Percentiles rank a stretch among this genome's conserved stretches.
Conservation (phyloP, 2,113 vertebrate genomes). For the Cryptoleucopteryx plumbea region DNA sequence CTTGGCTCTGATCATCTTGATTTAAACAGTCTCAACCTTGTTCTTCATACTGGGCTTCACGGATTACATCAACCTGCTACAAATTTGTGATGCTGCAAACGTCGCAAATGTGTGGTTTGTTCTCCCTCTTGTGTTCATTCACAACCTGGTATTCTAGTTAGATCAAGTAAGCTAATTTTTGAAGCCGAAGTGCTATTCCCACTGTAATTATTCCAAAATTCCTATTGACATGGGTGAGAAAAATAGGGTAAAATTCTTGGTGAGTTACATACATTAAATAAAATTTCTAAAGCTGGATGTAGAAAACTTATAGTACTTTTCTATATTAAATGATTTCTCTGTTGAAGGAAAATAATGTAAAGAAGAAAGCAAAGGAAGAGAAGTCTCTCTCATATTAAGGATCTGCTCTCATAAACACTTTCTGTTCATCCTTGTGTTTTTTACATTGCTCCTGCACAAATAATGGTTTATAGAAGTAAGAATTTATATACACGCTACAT, state of each 20-base stretch:
- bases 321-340: not conserved
- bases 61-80: not conserved
- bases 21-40: not conserved
- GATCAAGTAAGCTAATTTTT: not conserved
- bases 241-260: not conserved
- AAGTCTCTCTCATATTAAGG: not conserved
- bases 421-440: not conserved
- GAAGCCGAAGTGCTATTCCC: not conserved
- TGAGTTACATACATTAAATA: not conserved
- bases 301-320: not conserved
- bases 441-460: not conserved
- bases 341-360: not conserved
- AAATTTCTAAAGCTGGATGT: not conserved
- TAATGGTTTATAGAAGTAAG: not conserved
- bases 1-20: not conserved
- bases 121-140: constrained; percentile 60
- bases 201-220: not conserved
- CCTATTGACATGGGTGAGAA: not conserved
- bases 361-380: not conserved
- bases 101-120: constrained; percentile 2
- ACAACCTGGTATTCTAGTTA: not conserved
- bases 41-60: not conserved
- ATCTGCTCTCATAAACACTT: not conserved
- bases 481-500: not conserved
- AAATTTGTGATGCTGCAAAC: not conserved